Evolutionary conservation across 2,113 vertebrate species (phyloP).

Genomic region (Oenanthe oenanthe): DNA sequence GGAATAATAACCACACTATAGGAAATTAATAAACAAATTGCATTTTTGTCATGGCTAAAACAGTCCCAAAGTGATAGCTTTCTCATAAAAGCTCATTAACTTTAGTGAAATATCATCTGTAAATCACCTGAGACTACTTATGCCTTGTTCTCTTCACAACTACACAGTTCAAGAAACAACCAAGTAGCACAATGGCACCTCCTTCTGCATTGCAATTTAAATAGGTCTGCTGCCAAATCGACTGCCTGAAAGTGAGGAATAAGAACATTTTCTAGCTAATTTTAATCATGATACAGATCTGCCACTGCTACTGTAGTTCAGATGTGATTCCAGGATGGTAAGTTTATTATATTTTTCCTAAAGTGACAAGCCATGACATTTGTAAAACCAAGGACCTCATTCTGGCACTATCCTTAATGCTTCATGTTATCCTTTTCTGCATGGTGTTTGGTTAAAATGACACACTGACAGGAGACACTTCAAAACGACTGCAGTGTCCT

Average conservation of each 20-base stretch:
- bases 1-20: not conserved
- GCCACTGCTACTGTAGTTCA: not conserved
- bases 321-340: not conserved
- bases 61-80: not conserved
- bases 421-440: not conserved
- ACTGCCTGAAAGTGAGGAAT: not conserved
- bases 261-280: not conserved
- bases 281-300: not conserved
- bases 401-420: not conserved
- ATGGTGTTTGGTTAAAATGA: not conserved
- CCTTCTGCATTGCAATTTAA: not conserved
- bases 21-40: conserved; percentile 4
- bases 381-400: not conserved
- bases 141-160: not conserved
- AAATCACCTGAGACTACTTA: not conserved
- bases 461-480: not conserved
- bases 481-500: not conserved
- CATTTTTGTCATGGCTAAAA: not conserved
- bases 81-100: conserved; percentile 24
- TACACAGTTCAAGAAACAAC: not conserved
- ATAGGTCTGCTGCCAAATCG: not conserved
- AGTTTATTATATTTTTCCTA: not conserved
- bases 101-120: not conserved
- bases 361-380: not conserved
- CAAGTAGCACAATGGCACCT: not conserved